These are phyloP conservation scores for Chorisops tibialis DNA, from an alignment of 2,888 invertebrate genomes.

Conservation along the genomic window DNA sequence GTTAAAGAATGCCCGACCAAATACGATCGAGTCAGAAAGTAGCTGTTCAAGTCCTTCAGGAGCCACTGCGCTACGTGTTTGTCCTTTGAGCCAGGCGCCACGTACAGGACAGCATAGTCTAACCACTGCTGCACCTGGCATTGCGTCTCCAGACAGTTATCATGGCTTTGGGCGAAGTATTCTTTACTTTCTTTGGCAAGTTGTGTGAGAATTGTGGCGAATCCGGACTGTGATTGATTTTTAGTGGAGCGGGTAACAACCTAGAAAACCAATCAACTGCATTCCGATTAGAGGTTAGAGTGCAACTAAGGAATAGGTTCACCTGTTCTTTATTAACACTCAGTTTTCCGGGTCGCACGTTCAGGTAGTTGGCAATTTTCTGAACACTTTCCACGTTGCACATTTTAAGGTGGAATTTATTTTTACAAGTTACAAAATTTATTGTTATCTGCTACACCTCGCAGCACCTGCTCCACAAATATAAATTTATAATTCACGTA, in stretches of 20 bases:
- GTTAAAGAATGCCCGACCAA: slow-evolving; percentile 59
- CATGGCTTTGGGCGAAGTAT: slow-evolving; percentile 44
- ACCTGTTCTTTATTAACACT: slow-evolving; percentile 57
- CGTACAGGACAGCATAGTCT: slow-evolving; percentile 58
- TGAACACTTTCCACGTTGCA: slow-evolving; percentile 51
- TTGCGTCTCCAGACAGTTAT: slow-evolving; percentile 37
- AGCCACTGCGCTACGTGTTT: slow-evolving; percentile 39
- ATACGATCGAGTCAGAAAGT: slow-evolving; percentile 57
- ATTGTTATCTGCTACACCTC: too few species aligned
- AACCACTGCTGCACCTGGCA: slow-evolving; percentile 63
- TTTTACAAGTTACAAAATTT: too few species aligned
- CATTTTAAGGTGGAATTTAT: too few species aligned
- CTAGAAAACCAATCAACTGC: slow-evolving; percentile 41
- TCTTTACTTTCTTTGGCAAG: slow-evolving; percentile 52
- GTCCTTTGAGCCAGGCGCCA: slow-evolving; percentile 46
- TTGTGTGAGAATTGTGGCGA: slow-evolving; percentile 55
- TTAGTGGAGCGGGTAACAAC: slow-evolving; percentile 54
- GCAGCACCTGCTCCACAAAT: too few species aligned
- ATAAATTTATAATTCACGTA: too few species aligned
- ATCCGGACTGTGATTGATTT: slow-evolving; percentile 54
- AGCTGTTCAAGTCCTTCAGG: slow-evolving; percentile 56
- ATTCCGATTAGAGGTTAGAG: background rate
- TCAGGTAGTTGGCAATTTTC: slow-evolving; percentile 57
- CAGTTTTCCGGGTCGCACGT: slow-evolving; percentile 55
- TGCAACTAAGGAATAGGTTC: background rate